phyloP scores from a whole-genome alignment of 2,113 vertebrate species.

The Hippocampus mohnikei region DNA sequence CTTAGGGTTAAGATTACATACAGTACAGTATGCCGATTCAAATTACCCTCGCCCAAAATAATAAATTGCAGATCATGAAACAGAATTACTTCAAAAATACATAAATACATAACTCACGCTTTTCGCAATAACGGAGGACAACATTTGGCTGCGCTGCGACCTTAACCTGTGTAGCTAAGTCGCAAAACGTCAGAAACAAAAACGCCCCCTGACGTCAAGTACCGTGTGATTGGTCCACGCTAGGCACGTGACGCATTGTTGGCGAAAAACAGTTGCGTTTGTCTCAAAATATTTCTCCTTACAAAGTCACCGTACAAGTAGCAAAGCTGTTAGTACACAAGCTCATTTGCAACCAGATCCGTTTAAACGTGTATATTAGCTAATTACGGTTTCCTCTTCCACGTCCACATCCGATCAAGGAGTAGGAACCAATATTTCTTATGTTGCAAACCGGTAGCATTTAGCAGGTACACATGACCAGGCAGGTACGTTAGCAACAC shows the following conservation, averaged over 20 bases:
- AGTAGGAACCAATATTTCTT: constrained; percentile 19
- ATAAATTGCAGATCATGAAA: background rate
- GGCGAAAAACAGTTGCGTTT: background rate
- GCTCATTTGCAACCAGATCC: background rate
- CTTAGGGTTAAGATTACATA: background rate
- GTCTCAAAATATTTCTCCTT: background rate
- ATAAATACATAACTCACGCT: constrained; percentile 54
- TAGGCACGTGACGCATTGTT: background rate
- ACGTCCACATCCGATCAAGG: background rate
- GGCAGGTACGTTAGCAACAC: constrained; percentile 18
- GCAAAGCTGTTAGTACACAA: background rate
- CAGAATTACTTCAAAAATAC: background rate
- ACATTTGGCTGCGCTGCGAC: constrained; percentile 38
- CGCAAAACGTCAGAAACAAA: background rate
- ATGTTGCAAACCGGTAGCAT: constrained; percentile 33
- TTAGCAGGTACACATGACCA: background rate
- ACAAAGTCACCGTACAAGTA: background rate
- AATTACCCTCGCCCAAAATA: background rate
- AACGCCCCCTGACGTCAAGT: background rate
- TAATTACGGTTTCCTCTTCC: background rate
- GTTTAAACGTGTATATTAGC: background rate
- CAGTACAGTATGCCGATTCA: background rate
- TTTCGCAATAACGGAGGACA: constrained; percentile 41
- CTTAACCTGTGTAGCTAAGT: too few relatives aligned
- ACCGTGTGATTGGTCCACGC: background rate